Base-by-base conservation (phyloP, 35 echinoderm and acorn worm genomes). In the Amphiura filiformis region DNA sequence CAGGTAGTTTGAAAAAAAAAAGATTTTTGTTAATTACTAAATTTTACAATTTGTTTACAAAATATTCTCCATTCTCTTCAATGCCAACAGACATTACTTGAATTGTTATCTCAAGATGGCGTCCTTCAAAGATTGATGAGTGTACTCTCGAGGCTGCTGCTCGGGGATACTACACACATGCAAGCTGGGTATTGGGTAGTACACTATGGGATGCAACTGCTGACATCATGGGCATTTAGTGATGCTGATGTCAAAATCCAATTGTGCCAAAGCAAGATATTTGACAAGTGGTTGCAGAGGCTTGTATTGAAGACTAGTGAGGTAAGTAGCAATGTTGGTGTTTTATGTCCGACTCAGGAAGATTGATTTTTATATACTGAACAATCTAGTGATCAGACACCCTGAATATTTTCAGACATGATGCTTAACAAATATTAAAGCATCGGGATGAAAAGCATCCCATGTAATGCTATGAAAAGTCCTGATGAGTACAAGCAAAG, bases 111-210 rank as follows among this genome's bases (percentile, higher is more conserved):
- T 32, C 78, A 91, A 36, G 64, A 91, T 39, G 89, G 93, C 0
- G 88, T 87, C 12, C 42, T 95, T 22, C 84, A 90, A 33, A 95
- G 89, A 39, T 39, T 95, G 34, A 95, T 95, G 89, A 70, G 81
- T 52, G 89, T 95, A 1, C 64, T 95, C 36, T 95, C 84, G 18
- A 39, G 88, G 52, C 89, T 89, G 49, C 78, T 89, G 52, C 79
- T 75, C n/a, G 78, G 85, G 13, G 84, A 95, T 36, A 80, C 85
- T 17, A 65, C 78, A 14, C 89, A 86, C 14, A 38, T 91, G 37
- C 93, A 91, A 47, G 89, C 84, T 32, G 88, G 89, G 1, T 95
- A 87, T 39, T 88, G 88, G 81, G 88, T 95, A n/a, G 89, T 95
- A 0, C 88, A 91, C 78, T 95, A 91, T 91, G 88, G 84, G 77